Conservation (phyloP, 2,113 vertebrate genomes). For the Campylomormyrus numenius region DNA sequence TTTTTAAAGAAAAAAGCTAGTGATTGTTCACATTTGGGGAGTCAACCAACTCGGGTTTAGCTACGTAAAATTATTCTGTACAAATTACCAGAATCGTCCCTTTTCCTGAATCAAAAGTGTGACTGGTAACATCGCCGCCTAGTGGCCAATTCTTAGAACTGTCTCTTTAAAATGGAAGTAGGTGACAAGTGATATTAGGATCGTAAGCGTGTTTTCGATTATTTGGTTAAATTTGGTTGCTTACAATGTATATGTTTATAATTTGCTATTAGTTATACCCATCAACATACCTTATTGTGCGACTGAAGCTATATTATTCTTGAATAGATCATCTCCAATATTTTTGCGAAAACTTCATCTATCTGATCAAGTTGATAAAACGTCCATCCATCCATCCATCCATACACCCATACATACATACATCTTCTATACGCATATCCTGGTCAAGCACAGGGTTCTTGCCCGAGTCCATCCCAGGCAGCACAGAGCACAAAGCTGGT, state of each 20-base stretch:
- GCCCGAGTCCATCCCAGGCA: neutral
- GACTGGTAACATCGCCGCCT: constrained; percentile 24
- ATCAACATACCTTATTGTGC: neutral
- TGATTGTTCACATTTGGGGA: neutral
- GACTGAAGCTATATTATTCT: neutral
- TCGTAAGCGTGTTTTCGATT: neutral
- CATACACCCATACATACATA: neutral
- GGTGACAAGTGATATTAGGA: neutral
- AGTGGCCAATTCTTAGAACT: constrained; percentile 12
- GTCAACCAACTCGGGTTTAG: neutral
- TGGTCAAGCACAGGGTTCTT: neutral
- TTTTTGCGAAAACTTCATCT: neutral
- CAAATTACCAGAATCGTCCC: neutral
- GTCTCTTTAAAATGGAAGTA: neutral
- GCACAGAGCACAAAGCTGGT: neutral
- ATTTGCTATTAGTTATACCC: neutral
- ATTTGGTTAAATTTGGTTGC: neutral
- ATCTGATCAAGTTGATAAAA: neutral
- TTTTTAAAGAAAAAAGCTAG: neutral
- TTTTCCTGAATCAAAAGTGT: neutral
- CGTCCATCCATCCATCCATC: neutral
- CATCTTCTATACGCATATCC: neutral
- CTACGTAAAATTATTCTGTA: neutral
- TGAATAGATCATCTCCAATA: neutral
- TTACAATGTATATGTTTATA: neutral